Evolutionary conservation across 2,797 vertebrate species (phyloP), one percentile per base, ranked within the genome.

Genomic region (Agapornis canus): DNA sequence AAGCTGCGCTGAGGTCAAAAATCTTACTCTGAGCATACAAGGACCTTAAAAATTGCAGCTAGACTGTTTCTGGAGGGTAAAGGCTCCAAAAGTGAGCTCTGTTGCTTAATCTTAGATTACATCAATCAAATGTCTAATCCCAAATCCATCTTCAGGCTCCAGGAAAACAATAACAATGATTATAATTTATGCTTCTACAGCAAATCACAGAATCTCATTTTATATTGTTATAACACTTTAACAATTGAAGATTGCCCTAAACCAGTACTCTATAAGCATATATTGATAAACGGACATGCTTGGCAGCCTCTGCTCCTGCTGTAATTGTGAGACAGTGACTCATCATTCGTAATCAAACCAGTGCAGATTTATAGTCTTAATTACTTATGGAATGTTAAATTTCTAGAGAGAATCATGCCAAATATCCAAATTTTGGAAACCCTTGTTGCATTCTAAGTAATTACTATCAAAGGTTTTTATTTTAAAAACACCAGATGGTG

Each of bases 401-500:
- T 96, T 96, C 90, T 91, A 32, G 79, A 61, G 59, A 86, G 63
- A 73, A 52, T 82, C 29, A 45, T 90, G 94, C 78, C 89, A 96
- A 84, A 93, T 92, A 54, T 90, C 51, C 54, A 65, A 61, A 89
- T 92, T 93, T 90, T 95, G 93, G 93, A 95, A 92, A 89, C 77
- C 80, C 47, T 94, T 86, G 27, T 76, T 92, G 66, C 59, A 40
- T 82, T 93, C 60, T 94, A 82, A 93, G 86, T 95, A 94, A 96
- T 95, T 95, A 88, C 77, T 85, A 95, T 96, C 87, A 95, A 96
- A 94, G 78, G 48, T 90, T 96, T 94, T 89, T 4, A 57, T 93
- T 81, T 93, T 87, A 92, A 93, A 96, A 93, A 82, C 49, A 96
- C 84, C 95, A 96, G 94, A 96, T 97, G 94, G 95, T 92, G 93